Evolutionary conservation across 2,113 vertebrate species (phyloP).

Genomic region (Lampris incognitus): DNA sequence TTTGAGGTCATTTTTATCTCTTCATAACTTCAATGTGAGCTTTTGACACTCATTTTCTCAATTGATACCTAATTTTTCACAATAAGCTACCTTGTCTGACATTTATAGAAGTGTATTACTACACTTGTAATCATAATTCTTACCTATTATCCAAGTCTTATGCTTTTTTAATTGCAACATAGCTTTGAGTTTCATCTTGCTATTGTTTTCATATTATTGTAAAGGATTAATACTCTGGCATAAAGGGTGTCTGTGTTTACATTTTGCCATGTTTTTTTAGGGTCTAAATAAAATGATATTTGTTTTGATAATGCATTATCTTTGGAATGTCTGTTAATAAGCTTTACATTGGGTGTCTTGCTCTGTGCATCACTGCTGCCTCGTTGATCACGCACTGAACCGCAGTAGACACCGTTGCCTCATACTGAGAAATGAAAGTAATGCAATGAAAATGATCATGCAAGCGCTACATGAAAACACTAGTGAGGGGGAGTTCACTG

Average conservation of each 20-base stretch:
- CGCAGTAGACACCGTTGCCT: constrained; percentile 13
- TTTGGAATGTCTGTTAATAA: constrained; percentile 4
- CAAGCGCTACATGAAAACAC: constrained; percentile 3
- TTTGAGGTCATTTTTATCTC: background rate
- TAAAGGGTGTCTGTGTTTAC: constrained; percentile 10
- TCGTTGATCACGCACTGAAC: background rate
- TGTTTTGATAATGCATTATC: constrained; percentile 13
- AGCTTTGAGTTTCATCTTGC: background rate
- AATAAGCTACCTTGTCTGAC: background rate
- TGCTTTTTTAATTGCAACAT: background rate
- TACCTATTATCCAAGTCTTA: constrained; percentile 9
- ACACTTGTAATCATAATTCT: constrained; percentile 19
- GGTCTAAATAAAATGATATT: constrained; percentile 6
- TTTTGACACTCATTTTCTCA: constrained; percentile 8
- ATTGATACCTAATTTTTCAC: background rate
- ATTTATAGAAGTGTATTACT: constrained; percentile 18
- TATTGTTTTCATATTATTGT: background rate
- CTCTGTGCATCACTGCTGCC: constrained; percentile 1
- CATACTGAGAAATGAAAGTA: background rate
- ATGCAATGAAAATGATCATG: background rate
- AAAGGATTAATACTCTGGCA: background rate
- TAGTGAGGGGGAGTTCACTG: background rate
- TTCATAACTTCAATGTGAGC: background rate
- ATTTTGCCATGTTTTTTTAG: background rate
- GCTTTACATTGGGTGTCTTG: background rate